Conservation (phyloP, 2,113 vertebrate genomes). For the Equus przewalskii region DNA sequence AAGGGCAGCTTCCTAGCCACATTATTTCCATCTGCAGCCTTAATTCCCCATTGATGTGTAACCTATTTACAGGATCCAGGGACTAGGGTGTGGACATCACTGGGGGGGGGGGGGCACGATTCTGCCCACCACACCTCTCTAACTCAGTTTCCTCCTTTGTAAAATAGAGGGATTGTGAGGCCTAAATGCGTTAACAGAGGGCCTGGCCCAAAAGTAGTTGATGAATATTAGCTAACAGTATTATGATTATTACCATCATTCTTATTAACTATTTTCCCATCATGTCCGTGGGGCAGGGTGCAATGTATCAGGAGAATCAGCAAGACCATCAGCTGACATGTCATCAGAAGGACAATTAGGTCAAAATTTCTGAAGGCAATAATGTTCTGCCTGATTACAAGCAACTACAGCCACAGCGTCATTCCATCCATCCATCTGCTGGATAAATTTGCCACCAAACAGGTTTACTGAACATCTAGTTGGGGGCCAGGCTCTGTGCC, state of each 20-base stretch:
- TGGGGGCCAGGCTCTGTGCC: background rate
- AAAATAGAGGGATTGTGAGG: background rate
- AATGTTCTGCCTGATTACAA: background rate
- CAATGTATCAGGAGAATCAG: background rate
- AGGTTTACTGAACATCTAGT: background rate
- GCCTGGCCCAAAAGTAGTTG: background rate
- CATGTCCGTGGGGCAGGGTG: accelerated
- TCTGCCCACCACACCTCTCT: background rate
- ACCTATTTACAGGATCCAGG: background rate
- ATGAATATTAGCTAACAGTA: background rate
- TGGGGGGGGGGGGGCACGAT: background rate
- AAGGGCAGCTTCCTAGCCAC: background rate
- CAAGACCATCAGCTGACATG: background rate
- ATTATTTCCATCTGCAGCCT: background rate
- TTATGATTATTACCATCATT: accelerated
- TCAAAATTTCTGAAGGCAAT: background rate
- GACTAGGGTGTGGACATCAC: background rate
- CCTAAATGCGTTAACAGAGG: background rate
- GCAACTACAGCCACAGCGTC: background rate
- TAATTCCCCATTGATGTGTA: no score
- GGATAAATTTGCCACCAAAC: background rate
- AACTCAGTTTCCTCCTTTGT: background rate
- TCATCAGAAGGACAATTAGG: background rate
- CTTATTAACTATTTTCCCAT: background rate
- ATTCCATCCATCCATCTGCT: background rate